Base-by-base conservation (phyloP, 2,113 vertebrate species). In the Leptosomus discolor region DNA sequence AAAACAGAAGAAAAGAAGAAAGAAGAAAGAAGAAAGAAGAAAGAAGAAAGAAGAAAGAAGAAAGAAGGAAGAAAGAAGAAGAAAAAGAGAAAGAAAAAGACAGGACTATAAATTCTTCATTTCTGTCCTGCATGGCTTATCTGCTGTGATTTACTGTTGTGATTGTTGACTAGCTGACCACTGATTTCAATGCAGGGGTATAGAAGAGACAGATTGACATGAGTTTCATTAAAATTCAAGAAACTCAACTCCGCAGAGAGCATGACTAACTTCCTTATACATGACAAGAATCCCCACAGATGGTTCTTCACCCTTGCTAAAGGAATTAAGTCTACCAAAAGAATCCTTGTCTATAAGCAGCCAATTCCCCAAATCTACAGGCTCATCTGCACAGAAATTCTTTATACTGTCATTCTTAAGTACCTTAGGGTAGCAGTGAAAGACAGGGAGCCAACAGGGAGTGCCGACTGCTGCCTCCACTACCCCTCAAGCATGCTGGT, bases 321-420 rank as follows among this genome's bases (percentile, higher is more conserved):
- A 97, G 96, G 97, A 98, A 98, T 98, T 97, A 98, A 98, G 96
- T 94, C 96, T 97, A 98, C 97, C 97, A 97, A 97, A 98, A 98
- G 96, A 98, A 98, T 88, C 92, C 95, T 94, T 97, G 97, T 98
- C 97, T 98, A 97, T 97, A 96, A 98, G 97, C 97, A 94, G 91
- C 94, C 97, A 98, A 98, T 98, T 98, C 97, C 98, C 98, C 86
- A 98, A 98, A 98, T 98, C 98, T 98, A 94, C 97, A 97, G 97
- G 96, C 97, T 98, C 98, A 98, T 98, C 98, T 98, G 97, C 98
- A 97, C 97, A 98, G 97, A 98, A 98, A 98, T 98, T 98, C 98
- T 98, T 98, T 98, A 98, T 98, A 98, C 98, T 98, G 98, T 98
- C 98, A 98, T 97, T 98, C 97, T 98, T 98, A 98, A 98, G 98